These are phyloP conservation scores for Orientallactaga bullata DNA, from an alignment of 2,113 vertebrate species.

Conservation along the genomic window DNA sequence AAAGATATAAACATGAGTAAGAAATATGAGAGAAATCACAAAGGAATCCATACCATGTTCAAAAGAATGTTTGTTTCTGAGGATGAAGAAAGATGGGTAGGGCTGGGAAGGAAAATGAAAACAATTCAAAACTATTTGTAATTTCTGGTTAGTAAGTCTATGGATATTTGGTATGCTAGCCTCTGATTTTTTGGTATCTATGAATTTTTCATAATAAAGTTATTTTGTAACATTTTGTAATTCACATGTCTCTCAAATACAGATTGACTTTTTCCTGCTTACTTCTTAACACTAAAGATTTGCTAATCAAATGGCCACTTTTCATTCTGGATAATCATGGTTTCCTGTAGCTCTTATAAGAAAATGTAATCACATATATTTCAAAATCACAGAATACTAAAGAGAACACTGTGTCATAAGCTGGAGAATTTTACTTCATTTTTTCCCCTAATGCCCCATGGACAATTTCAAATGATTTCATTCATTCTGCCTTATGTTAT, in stretches of 20 bases:
- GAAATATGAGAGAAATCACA: not conserved
- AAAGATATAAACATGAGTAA: not conserved
- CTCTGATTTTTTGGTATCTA: not conserved
- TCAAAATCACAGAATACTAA: not conserved
- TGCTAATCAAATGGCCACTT: not conserved
- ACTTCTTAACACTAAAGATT: not conserved
- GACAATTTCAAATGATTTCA: constrained; percentile 6
- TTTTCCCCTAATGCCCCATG: not conserved
- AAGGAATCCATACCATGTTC: not conserved
- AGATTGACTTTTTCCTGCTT: constrained; percentile 4
- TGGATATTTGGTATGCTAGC: not conserved
- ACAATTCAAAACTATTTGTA: not conserved
- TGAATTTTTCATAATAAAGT: constrained; percentile 15
- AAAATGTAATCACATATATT: not conserved
- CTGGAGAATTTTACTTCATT: not conserved
- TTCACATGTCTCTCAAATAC: constrained; percentile 15
- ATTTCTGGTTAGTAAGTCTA: not conserved
- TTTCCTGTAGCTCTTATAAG: constrained; percentile 10
- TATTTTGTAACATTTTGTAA: constrained; percentile 31
- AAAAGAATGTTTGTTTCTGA: not conserved
- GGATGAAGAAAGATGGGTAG: not conserved
- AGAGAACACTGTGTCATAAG: not conserved
- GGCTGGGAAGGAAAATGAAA: not conserved
- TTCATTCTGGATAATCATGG: not conserved
- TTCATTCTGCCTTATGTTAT: not conserved